Conservation (phyloP, 2,113 vertebrate genomes). For the Phoenicopterus ruber region DNA sequence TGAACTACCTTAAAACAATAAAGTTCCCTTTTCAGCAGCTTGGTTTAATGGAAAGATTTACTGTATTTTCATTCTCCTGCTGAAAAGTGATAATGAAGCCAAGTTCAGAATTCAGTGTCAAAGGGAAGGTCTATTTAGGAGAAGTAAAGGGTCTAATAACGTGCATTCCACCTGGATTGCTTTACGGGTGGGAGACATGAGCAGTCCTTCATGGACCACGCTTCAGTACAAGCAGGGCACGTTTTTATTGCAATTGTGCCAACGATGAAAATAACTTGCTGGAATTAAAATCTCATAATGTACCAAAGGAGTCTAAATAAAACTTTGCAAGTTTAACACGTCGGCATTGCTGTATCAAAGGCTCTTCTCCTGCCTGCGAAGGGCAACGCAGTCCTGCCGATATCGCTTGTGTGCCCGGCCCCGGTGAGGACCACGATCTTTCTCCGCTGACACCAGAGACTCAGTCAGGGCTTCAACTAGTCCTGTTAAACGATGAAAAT, state of each 20-base stretch:
- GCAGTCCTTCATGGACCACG: not conserved
- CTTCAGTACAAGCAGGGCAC: not conserved
- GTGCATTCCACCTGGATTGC: not conserved
- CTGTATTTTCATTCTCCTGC: constrained; percentile 12
- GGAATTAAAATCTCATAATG: not conserved
- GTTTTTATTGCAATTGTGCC: not conserved
- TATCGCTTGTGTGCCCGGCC: not conserved
- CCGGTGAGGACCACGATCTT: rapidly evolving
- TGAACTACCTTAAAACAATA: constrained; percentile 32
- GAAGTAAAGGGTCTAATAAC: not conserved
- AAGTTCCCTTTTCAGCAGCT: constrained; percentile 1
- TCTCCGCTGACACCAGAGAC: not conserved
- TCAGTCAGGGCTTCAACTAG: not conserved
- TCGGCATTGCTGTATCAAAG: not conserved
- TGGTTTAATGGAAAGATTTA: not conserved
- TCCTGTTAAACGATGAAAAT: not conserved
- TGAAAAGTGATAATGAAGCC: not conserved
- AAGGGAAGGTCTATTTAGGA: not conserved
- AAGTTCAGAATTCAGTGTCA: not conserved
- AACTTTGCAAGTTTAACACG: not conserved
- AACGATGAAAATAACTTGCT: not conserved
- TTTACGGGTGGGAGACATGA: not conserved
- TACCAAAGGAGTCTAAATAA: not conserved
- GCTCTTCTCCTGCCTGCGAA: not conserved
- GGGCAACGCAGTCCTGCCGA: rapidly evolving